Base-by-base conservation (phyloP, 1,140 invertebrate genomes). In the Tetramorium parvispinum region DNA sequence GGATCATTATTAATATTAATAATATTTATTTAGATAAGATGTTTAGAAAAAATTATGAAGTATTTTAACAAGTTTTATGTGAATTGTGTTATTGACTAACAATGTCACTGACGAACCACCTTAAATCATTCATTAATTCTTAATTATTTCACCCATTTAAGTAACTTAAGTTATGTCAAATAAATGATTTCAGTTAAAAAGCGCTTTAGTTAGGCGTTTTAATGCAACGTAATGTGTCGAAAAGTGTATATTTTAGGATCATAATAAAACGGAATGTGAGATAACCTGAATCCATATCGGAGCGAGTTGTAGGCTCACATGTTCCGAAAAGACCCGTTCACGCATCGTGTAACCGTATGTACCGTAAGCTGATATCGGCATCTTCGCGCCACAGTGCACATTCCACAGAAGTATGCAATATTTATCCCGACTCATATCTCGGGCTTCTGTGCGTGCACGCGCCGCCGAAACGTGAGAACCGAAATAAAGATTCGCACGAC, bases 401-500 rank as follows among this genome's bases (percentile, higher is more conserved):
- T 83, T 75, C 73, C 88, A 83, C 85, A 77, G 77, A 78, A 78
- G 85, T 88, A 85, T 88, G 88, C 88, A 73, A 91, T 91, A 91
- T 90, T 88, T 91, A 90, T 90, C 86, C 87, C 85, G 87, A 18
- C 70, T 66, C 43, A 53, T 16, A 59, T 27, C 61, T 46, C 70
- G 70, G 66, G 57, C 37, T 73, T 55, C 61, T 40, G 32, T 37
- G 21, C 83, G 46, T 65, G 75, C 77, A 59, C 53, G 75, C 57
- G 83, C 68, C 88, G 66, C 37, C 87, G 88, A 91, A 91, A 91
- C 85, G 90, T 91, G 90, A 91, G 89, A 91, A 91, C 90, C 85
- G 85, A 91, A 91, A 91, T 89, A 91, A 91, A 91, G 86, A 89
- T 89, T 91, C 79, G 87, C 85, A 83, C 89, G 89, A 88, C 78